phyloP scores from a whole-genome alignment of 1,140 invertebrate species.

The Drosophila ironensis region DNA sequence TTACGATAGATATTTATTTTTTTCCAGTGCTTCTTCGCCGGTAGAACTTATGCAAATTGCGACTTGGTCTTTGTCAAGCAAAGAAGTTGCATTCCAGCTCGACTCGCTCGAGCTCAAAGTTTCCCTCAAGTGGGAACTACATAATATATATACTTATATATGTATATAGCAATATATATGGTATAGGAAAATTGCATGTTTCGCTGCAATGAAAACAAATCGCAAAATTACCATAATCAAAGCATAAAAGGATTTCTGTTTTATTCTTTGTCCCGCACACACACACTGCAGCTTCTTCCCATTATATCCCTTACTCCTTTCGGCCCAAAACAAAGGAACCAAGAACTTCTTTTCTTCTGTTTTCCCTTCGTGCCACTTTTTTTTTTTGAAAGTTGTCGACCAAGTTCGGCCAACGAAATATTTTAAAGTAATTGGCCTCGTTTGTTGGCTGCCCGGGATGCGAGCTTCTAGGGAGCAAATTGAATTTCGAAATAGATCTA shows the following conservation, averaged over 20 bases:
- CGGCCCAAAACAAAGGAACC: constrained; percentile 24
- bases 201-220: constrained; percentile 70
- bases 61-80: constrained; percentile 49
- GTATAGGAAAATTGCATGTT: constrained; percentile 70
- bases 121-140: constrained; percentile 22
- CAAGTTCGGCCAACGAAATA: constrained; percentile 57
- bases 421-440: constrained; percentile 68
- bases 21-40: constrained; percentile 8
- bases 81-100: constrained; percentile 50
- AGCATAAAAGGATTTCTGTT: constrained; percentile 63
- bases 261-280: constrained; percentile 7
- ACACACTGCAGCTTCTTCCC: constrained; percentile 10
- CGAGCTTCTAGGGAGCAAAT: constrained; percentile 40
- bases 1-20: not conserved
- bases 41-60: constrained; percentile 60
- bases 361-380: constrained; percentile 1
- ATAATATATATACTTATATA: constrained; percentile 23
- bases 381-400: constrained; percentile 44
- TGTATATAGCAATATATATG: constrained; percentile 28
- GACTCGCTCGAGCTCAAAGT: constrained; percentile 33
- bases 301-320: not conserved
- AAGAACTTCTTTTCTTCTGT: constrained; percentile 14
- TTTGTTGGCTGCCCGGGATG: constrained; percentile 42
- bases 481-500: constrained; percentile 62
- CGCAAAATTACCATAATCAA: constrained; percentile 72